Percentiles rank a stretch among this genome's conserved stretches.
Evolutionary conservation across 2,888 invertebrate species (phyloP).

Genomic region (Drosophila mimetica): DNA sequence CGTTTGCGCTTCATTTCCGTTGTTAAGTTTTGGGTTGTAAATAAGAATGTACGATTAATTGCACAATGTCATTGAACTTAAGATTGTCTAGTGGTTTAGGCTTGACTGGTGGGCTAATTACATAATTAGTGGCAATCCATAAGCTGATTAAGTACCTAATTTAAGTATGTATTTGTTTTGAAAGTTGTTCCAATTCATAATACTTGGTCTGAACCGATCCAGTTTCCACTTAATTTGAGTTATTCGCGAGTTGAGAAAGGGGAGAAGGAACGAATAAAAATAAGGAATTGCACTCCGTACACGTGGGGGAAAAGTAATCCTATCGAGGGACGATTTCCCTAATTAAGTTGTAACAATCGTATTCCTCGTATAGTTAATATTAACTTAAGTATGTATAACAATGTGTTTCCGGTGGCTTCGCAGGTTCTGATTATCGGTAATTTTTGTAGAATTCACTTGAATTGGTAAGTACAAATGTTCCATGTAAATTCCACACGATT

Average conservation of each 20-base stretch:
- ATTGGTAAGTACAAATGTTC: conserved; percentile 39
- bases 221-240: conserved; percentile 7
- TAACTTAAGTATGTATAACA: conserved; percentile 43
- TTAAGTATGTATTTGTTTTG: conserved; percentile 11
- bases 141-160: conserved; percentile 42
- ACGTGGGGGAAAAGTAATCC: conserved; percentile 15
- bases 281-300: conserved; percentile 16
- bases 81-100: conserved; percentile 40
- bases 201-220: conserved; percentile 25
- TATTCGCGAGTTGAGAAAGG: conserved; percentile 1
- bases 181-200: conserved; percentile 34
- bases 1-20: conserved; percentile 35
- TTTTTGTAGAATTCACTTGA: conserved; percentile 16
- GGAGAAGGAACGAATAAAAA: conserved; percentile 11
- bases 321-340: conserved; percentile 22
- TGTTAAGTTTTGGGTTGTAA: conserved; percentile 28
- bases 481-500: conserved; percentile 27
- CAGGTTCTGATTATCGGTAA: conserved; percentile 4
- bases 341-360: conserved; percentile 25
- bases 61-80: conserved; percentile 55
- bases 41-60: conserved; percentile 52
- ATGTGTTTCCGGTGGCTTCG: conserved; percentile 17
- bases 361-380: conserved; percentile 22
- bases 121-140: conserved; percentile 4
- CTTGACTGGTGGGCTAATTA: conserved; percentile 23